A percentile compares a stretch with the other conserved stretches of the same genome.
These are phyloP conservation scores for Polyergus mexicanus DNA, from an alignment of 1,140 invertebrate genomes.

Conservation along the genomic window DNA sequence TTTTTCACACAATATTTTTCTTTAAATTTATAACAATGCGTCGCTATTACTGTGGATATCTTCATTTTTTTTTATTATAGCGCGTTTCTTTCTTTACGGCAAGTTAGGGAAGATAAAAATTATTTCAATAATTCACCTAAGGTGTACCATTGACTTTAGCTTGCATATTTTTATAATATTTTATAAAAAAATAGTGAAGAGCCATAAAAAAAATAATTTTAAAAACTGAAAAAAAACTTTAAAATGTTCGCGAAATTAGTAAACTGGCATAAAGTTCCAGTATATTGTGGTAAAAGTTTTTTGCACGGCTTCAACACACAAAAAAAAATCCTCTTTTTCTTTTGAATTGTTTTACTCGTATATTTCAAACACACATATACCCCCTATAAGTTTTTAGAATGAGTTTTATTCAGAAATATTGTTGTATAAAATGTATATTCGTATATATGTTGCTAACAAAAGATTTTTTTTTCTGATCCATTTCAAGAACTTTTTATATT, in stretches of 20 bases:
- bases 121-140: conserved; percentile 40
- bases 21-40: conserved; percentile 1
- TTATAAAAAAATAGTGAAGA: conserved; percentile 45
- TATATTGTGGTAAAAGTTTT: conserved; percentile 55
- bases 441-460: conserved; percentile 11
- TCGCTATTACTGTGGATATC: conserved; percentile 3
- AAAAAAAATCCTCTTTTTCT: conserved; percentile 58
- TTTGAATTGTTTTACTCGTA: conserved; percentile 51
- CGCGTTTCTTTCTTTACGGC: neutral
- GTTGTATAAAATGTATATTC: conserved; percentile 13
- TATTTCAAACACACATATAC: conserved; percentile 61
- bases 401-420: conserved; percentile 43
- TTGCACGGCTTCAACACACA: conserved; percentile 14
- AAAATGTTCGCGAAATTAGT: conserved; percentile 31
- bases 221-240: conserved; percentile 56
- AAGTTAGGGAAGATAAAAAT: neutral
- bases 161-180: conserved; percentile 62
- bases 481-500: conserved; percentile 6
- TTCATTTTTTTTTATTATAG: conserved; percentile 30
- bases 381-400: conserved; percentile 56
- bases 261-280: conserved; percentile 54
- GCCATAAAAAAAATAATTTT: conserved; percentile 51
- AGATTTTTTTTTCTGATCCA: conserved; percentile 57
- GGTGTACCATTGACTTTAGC: conserved; percentile 20
- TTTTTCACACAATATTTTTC: conserved; percentile 11